Evolutionary conservation across 2,113 vertebrate genomes (phyloP), one percentile per base, ranked within the genome.

Genomic region (Saccopteryx leptura): DNA sequence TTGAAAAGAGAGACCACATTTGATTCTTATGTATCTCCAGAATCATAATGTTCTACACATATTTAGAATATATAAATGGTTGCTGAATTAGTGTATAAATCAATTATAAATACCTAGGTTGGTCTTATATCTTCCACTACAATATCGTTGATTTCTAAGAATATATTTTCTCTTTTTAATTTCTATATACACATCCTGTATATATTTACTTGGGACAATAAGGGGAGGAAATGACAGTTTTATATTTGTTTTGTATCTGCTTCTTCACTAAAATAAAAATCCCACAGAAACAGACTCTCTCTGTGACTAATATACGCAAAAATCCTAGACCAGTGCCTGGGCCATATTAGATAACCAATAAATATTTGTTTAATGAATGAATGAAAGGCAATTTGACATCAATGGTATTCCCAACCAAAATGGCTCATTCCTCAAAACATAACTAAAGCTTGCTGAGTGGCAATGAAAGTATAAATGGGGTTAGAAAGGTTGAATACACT

Each of bases 51-150:
- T 80, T 56, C 52, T 39, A 75, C 24, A 87, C 75, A 87, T 60
- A 82, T 63, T 24, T 88, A 17, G 18, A 87, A 23, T 17, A 54
- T 63, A 54, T 56, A 69, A 33, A 54, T 76, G 2, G n/a, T 78
- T 26, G 1, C 33, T 96, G n/a, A 46, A 87, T 87, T 75, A 91
- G 69, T 48, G 26, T 24, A 93, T 24, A 74, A 56, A 66, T 90
- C 58, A 80, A 68, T 61, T 87, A 68, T 7, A 69, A 87, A 69
- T 81, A 86, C 14, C 39, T 75, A 81, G 15, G 13, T 63, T 75
- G 9, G n/a, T 69, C 18, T 88, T 88, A 68, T 76, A 13, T 69
- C 46, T 94, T 69, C 54, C 24, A 63, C 48, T 50, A n/a, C n/a
- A 75, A 90, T 46, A 85, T 50, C 26, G 28, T 54, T 91, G n/a